These are phyloP conservation scores for Orbicella faveolata DNA, from an alignment of 64 coral and sea anemone genomes.

Conservation along the genomic window DNA sequence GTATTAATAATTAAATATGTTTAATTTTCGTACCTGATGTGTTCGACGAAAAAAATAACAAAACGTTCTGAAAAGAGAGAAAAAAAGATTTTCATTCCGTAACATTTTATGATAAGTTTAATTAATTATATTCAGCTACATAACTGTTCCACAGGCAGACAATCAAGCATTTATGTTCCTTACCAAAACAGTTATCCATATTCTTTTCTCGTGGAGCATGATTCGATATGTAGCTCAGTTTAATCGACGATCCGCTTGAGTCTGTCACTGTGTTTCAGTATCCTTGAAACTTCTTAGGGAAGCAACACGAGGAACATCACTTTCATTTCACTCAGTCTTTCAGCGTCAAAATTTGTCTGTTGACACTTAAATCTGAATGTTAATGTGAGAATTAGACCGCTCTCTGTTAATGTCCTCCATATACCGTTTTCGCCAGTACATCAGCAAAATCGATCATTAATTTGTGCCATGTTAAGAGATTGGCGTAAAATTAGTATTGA, in stretches of 20 bases:
- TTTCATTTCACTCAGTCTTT: too few relatives aligned
- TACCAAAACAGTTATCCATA: slow-evolving; percentile 16
- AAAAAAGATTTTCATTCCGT: background rate
- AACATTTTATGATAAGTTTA: background rate
- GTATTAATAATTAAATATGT: background rate
- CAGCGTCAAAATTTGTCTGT: too few relatives aligned
- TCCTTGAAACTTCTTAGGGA: too few relatives aligned
- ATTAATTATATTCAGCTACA: background rate
- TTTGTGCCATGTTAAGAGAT: background rate
- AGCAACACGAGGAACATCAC: too few relatives aligned
- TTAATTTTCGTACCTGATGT: background rate
- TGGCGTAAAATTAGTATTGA: background rate
- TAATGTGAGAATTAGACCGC: background rate
- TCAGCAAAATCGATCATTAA: background rate
- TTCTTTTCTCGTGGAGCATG: background rate
- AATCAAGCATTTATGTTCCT: background rate
- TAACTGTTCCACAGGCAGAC: background rate
- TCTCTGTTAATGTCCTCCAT: background rate
- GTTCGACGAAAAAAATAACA: background rate
- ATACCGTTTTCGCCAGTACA: background rate
- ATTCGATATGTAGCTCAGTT: background rate
- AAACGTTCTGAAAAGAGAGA: background rate
- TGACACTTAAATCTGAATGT: too few relatives aligned
- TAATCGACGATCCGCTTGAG: too few relatives aligned
- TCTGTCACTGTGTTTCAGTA: too few relatives aligned